Base-by-base conservation (phyloP, 2,113 vertebrate genomes). In the Hippocampus mohnikei region DNA sequence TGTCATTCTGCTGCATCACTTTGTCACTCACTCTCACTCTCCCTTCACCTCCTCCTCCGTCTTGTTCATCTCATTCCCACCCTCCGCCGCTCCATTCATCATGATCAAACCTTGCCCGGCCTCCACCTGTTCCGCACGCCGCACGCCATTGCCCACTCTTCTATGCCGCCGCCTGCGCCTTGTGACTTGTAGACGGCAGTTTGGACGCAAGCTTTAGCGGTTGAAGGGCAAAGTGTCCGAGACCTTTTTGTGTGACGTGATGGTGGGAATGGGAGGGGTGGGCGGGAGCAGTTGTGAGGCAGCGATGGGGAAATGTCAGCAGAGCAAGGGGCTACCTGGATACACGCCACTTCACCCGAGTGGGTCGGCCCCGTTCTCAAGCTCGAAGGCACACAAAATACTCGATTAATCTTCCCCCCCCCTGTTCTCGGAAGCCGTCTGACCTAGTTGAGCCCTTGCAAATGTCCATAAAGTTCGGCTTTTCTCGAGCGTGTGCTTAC, bases 1-100 rank as follows among this genome's bases (percentile, higher is more conserved):
- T 85, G 88, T 91, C 88, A 89, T 76, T 88, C 76, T 9, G 72
- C 76, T 78, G 71, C 81, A 75, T 81, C 74, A 73, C 83, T 78
- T 71, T 86, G 85, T 91, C 87, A 85, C 66, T 88, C 82, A 75
- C 71, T 84, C 73, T 59, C 68, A 61, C 66, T 59, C 75, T 65
- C 69, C 62, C 62, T 58, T 74, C 76, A 65, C 66, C 48, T 61
- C 60, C 73, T 78, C 66, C 33, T 62, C 61, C 73, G 8, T 77
- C 71, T 37, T 66, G 62, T 70, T 84, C 83, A 69, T 83, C 77
- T 75, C 80, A 78, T 85, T 64, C 70, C 69, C 71, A 67, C 66
- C 78, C 75, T 78, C 67, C 65, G 41, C 72, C 79, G 29, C 61
- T 75, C 72, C 71, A 75, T 86, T 83, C 61, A 78, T 88, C 84